These are phyloP conservation scores for Aldrovandia affinis DNA, from an alignment of 2,797 vertebrate genomes.

Conservation along the genomic window DNA sequence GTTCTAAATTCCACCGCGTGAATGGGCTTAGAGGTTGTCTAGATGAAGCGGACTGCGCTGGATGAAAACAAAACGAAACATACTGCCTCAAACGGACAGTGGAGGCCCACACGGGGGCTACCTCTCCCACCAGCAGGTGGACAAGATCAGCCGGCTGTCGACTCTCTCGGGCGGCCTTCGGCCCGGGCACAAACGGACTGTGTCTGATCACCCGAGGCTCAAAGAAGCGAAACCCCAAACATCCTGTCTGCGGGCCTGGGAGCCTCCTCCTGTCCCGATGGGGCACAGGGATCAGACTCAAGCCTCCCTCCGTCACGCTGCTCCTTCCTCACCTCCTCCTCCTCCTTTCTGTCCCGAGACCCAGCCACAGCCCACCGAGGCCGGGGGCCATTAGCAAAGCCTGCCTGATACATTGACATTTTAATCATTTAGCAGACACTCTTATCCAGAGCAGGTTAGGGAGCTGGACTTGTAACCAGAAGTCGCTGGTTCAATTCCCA, in stretches of 20 bases:
- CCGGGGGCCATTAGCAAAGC: not conserved
- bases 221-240: not conserved
- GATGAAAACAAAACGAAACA: not conserved
- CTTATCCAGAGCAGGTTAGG: too few species aligned
- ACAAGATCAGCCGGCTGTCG: not conserved
- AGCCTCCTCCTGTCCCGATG: not conserved
- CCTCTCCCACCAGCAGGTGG: not conserved
- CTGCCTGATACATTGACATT: not conserved
- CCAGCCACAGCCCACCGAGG: not conserved
- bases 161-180: not conserved
- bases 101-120: not conserved
- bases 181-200: not conserved
- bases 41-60: not conserved
- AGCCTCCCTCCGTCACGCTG: too few species aligned
- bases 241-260: not conserved
- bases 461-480: too few species aligned
- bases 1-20: not conserved
- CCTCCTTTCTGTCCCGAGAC: conserved; percentile 34
- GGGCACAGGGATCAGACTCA: not conserved
- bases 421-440: too few species aligned
- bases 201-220: not conserved
- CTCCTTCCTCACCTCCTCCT: not conserved
- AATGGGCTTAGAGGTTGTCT: not conserved
- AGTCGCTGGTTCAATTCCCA: too few species aligned
- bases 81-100: not conserved